These are phyloP conservation scores for Channallabes apus DNA, from an alignment of 2,797 vertebrate genomes.

Conservation along the genomic window DNA sequence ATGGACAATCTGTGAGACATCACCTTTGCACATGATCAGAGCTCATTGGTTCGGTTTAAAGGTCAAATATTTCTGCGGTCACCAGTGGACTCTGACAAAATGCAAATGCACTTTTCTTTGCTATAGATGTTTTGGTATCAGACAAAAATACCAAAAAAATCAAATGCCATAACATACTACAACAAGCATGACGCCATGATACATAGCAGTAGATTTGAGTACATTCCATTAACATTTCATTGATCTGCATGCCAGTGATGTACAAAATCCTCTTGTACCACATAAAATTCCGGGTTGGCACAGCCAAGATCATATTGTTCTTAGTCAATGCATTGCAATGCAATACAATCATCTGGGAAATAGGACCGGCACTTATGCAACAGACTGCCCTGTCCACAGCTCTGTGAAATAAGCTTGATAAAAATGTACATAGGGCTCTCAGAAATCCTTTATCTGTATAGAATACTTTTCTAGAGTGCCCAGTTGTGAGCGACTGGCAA, in stretches of 20 bases:
- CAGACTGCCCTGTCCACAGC: conserved; percentile 69
- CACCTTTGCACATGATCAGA: conserved; percentile 53
- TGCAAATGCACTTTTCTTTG: conserved; percentile 35
- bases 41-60: conserved; percentile 39
- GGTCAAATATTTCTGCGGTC: conserved; percentile 27
- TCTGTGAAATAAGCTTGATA: conserved; percentile 62
- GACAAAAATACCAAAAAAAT: conserved; percentile 21
- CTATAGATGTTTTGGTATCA: conserved; percentile 45
- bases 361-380: conserved; percentile 76
- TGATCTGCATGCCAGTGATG: conserved; percentile 43
- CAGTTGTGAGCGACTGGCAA: conserved; percentile 57
- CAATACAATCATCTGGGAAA: conserved; percentile 69
- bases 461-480: conserved; percentile 77
- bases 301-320: conserved; percentile 65
- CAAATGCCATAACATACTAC: conserved; percentile 44
- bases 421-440: conserved; percentile 68
- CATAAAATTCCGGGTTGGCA: conserved; percentile 45
- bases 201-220: conserved; percentile 61
- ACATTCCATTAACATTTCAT: conserved; percentile 53
- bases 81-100: conserved; percentile 46
- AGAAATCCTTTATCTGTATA: conserved; percentile 76
- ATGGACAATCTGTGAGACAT: conserved; percentile 54
- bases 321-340: conserved; percentile 65
- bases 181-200: conserved; percentile 63
- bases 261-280: conserved; percentile 44